Base-by-base conservation (phyloP, 2,113 vertebrate species). In the Pardalotus punctatus region DNA sequence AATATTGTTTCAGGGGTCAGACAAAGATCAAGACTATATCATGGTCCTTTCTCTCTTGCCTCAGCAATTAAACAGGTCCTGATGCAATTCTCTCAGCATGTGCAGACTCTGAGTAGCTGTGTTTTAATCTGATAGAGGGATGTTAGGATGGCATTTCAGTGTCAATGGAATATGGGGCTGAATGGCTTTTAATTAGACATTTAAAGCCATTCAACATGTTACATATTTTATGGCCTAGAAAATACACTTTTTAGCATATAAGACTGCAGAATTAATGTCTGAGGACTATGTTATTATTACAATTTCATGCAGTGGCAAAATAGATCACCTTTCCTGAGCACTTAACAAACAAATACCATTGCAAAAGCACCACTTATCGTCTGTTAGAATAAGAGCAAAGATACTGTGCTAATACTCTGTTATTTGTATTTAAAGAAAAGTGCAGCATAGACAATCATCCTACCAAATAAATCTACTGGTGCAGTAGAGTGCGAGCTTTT, bases 311-410 rank as follows among this genome's bases (percentile, higher is more conserved):
- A 74, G 1, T 62, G 50, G 35, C 29, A 81, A 87, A 88, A 93
- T 27, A 84, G 51, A 96, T 96, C 94, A 82, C 94, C 93, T 93
- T 97, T 83, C 71, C 86, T 66, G 89, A 83, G 86, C 65, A 84
- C 81, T 96, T 97, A 96, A 76, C 6, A 22, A 95, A 91, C 7
- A 97, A 96, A 97, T 67, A 97, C 43, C 88, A 81, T 51, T 90
- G 54, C 60, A 92, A 94, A 97, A 90, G 86, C 82, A 86, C 57
- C 78, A 60, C 87, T 96, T 94, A 93, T 87, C 81, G 66, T 87
- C 81, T 88, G 24, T 94, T 91, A 89, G 38, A 86, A 50, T 72
- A 94, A 94, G 51, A 96, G 56, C 83, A 96, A 94, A 93, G 74
- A 94, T 79, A 69, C 47, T 31, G 42, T 42, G 86, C 86, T 88